phyloP scores from a whole-genome alignment of 1,140 invertebrate genomes.

The Steinernema feltiae region DNA sequence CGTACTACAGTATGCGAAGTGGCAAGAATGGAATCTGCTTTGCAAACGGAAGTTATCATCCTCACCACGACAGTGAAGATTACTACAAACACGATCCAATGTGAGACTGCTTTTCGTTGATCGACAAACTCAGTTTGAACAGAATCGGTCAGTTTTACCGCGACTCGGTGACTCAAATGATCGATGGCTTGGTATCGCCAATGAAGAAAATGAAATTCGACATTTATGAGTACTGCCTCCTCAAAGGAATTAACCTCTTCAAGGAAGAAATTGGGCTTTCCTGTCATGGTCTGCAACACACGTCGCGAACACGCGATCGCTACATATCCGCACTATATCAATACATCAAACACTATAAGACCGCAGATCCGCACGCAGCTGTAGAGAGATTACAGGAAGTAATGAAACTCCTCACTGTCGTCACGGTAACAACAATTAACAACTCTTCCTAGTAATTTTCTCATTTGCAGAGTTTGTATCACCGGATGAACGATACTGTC shows the following conservation, averaged over 20 bases:
- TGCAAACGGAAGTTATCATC: conserved; percentile 28
- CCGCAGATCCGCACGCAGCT: neutral
- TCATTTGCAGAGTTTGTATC: conserved; percentile 42
- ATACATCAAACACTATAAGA: conserved; percentile 19
- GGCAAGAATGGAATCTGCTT: conserved; percentile 21
- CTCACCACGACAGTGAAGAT: neutral
- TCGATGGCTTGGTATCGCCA: conserved; percentile 26
- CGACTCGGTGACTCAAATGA: conserved; percentile 21
- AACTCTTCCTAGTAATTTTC: neutral
- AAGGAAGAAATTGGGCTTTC: conserved; percentile 25
- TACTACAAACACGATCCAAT: conserved; percentile 19
- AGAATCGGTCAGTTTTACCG: conserved; percentile 28
- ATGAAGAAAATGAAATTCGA: conserved; percentile 28
- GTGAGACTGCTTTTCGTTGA: neutral
- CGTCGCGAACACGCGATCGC: conserved; percentile 16
- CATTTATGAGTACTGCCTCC: conserved; percentile 22
- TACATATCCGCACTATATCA: conserved; percentile 26
- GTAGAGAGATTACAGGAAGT: conserved; percentile 24
- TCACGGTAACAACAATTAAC: no score
- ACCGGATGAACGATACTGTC: conserved; percentile 55
- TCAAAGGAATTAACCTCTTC: conserved; percentile 27
- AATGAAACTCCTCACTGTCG: conserved; percentile 22
- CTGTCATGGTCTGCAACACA: neutral
- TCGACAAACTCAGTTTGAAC: neutral
- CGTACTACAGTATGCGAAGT: conserved; percentile 26